Evolutionary conservation across 1,140 invertebrate genomes (phyloP), one percentile per base, ranked within the genome.

Genomic region (Penaeus chinensis): DNA sequence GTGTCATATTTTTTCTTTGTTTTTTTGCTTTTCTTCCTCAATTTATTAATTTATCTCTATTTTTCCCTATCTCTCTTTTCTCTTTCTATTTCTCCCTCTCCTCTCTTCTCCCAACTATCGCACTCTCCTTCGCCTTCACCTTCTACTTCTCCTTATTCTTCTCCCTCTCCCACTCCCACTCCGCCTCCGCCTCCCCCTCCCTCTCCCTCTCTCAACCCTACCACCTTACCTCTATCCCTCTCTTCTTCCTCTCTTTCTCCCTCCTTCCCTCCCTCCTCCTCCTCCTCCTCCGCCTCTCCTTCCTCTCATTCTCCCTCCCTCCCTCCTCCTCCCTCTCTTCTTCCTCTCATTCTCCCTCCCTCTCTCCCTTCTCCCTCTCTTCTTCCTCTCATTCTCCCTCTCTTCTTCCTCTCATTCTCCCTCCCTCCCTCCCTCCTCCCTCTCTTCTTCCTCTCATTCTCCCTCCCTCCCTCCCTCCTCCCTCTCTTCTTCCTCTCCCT

Each of bases 361-460:
- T 66, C 5, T 66, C 65, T 66, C 65, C 5, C 65, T 66, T 24
- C 24, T 3, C 24, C 5, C 24, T 20, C 32, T 37, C 32, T 3
- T 77, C 8, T 77, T 3, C 4, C 22, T 77, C 74, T 4, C 32
- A 2, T 77, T 3, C 10, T 8, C 32, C 32, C 37, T 27, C n/a
- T 7, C 2, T 20, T 5, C 74, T 3, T 20, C 11, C 5, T 5
- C 11, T 13, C 65, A 4, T 27, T 0, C 65, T 13, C 11, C 5
- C 65, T 66, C 5, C 4, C 65, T 66, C 65, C 24, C 65, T 66
- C 65, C 4, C 63, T 8, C 4, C 3, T 27, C 4, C 65, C 13
- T 20, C 54, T 47, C 54, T 47, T 80, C 78, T 80, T 22, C 54
- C 42, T 80, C 78, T 80, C 78, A 24, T 47, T 37, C 79, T 62